Evolutionary conservation across 2,113 vertebrate species (phyloP).

Genomic region (Lepus americanus): DNA sequence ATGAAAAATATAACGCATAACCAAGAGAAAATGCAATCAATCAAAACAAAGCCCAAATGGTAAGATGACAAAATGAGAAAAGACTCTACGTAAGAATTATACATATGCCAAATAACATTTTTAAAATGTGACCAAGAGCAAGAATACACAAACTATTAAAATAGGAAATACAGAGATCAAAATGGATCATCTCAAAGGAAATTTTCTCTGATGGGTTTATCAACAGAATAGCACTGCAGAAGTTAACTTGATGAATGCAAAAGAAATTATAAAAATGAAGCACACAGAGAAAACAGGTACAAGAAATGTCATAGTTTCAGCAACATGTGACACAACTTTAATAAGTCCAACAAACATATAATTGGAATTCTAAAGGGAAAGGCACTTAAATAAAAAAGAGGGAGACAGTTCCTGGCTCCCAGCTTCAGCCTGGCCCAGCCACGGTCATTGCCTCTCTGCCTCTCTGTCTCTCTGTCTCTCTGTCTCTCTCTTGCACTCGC

Average conservation of each 20-base stretch:
- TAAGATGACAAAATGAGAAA: constrained; percentile 41
- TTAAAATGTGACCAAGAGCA: constrained; percentile 9
- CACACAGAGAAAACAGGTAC: not conserved
- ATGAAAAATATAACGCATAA: not conserved
- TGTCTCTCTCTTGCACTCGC: not conserved
- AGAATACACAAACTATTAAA: not conserved
- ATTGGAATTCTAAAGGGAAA: not conserved
- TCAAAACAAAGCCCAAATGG: not conserved
- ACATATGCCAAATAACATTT: not conserved
- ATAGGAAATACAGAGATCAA: not conserved
- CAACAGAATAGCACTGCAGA: not conserved
- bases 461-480: not conserved
- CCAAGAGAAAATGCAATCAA: not conserved
- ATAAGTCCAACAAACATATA: not conserved
- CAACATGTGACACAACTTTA: not conserved
- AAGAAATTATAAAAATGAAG: not conserved
- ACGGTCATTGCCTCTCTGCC: too few species aligned
- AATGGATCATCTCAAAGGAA: not conserved
- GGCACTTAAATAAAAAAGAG: too few species aligned
- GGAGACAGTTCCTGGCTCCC: too few species aligned
- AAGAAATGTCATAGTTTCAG: not conserved
- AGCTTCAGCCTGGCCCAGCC: too few species aligned
- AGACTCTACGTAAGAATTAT: not conserved
- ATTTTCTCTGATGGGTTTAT: not conserved
- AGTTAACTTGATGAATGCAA: not conserved